Evolutionary conservation across 2,888 invertebrate genomes (phyloP), one percentile per base, ranked within the genome.

Genomic region (Stomorhina lunata): DNA sequence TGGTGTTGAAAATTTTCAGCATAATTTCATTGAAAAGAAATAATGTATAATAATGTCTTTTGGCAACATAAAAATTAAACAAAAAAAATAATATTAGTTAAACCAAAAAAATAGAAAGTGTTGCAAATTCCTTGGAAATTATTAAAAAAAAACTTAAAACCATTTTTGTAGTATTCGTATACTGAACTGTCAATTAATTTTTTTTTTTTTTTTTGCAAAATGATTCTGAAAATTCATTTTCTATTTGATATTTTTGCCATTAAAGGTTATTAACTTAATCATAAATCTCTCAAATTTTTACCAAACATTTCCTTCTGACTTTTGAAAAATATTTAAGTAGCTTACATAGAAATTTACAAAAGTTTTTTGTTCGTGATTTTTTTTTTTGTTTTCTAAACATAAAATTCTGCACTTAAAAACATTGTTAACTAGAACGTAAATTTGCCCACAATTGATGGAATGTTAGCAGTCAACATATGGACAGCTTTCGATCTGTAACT

Each of bases 361-460:
- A 61, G 6, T 37, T 50, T n/a, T n/a, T n/a, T n/a, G n/a, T n/a
- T n/a, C n/a, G n/a, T n/a, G n/a, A n/a, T n/a, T n/a, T n/a, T n/a
- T n/a, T n/a, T n/a, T n/a, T n/a, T n/a, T n/a, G n/a, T n/a, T n/a
- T n/a, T n/a, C n/a, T n/a, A n/a, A 20, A 57, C 17, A 66, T 32
- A 32, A 55, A 75, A 32, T 20, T 63, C 10, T 77, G 29, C 50
- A 71, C 55, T 79, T 72, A 57, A 17, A 6, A 48, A 43, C 66
- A 80, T 80, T 73, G 79, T 73, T 77, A 78, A 73, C 63, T 73
- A 81, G 73, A 78, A 81, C 78, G 72, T 78, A 81, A 81, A 81
- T 81, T 81, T 81, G 63, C 78, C 78, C 79, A 76, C 81, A 84
- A 75, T 81, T 84, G 85, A 84, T 84, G 84, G 85, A 84, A 85